Evolutionary conservation across 2,888 invertebrate genomes (phyloP).

Genomic region (Lasioglossum villosulum): DNA sequence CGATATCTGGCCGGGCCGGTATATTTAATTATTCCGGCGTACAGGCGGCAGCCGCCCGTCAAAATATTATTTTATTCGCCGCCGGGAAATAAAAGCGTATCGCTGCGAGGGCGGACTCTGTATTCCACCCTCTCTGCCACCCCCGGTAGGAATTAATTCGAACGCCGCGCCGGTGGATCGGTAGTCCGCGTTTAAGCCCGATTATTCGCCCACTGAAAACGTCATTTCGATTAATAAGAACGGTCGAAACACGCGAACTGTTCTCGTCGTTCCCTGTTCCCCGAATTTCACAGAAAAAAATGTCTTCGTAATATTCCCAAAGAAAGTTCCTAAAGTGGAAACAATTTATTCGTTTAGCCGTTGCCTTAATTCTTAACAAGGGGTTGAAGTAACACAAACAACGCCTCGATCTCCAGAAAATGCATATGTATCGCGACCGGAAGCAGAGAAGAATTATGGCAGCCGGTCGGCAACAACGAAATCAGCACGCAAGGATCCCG

Average conservation of each 20-base stretch:
- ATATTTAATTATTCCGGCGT: constrained; percentile 48
- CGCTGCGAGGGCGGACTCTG: neutral
- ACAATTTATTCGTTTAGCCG: neutral
- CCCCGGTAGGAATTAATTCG: constrained; percentile 31
- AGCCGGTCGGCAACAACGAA: constrained; percentile 35
- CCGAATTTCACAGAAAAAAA: neutral
- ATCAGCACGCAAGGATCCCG: constrained; percentile 42
- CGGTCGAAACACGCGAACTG: neutral
- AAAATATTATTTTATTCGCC: constrained; percentile 59
- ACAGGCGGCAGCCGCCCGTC: constrained; percentile 32
- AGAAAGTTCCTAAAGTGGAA: neutral
- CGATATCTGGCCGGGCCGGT: constrained; percentile 39
- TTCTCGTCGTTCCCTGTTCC: neutral
- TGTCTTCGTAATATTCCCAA: neutral
- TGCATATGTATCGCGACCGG: constrained; percentile 24
- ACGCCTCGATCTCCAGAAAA: neutral
- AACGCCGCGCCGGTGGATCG: constrained; percentile 5
- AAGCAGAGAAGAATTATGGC: constrained; percentile 53
- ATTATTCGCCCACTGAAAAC: constrained; percentile 10
- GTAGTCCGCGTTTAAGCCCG: constrained; percentile 30
- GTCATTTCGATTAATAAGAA: neutral
- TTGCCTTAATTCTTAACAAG: neutral
- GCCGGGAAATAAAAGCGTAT: constrained; percentile 37
- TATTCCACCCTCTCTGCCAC: neutral
- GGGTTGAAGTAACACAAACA: neutral